Evolutionary conservation across 2,888 invertebrate species (phyloP), one percentile per base, ranked within the genome.

Genomic region (Heteropelma amictum): DNA sequence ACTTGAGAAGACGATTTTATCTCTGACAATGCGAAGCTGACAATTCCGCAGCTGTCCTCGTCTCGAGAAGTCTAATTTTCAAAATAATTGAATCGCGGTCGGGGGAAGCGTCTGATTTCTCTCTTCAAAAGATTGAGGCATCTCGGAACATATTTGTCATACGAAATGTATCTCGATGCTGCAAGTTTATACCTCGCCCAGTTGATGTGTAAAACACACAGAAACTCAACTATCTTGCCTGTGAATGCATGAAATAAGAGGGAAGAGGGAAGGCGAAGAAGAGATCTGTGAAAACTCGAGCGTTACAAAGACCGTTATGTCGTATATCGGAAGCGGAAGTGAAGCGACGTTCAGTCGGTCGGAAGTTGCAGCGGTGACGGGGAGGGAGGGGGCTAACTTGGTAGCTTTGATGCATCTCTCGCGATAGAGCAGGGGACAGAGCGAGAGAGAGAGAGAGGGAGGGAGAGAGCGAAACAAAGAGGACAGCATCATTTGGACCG

Each of bases 301-400:
- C 82, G 81, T 85, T 83, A 82, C 84, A 86, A 86, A 86, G 86
- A 80, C 83, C n/a, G 38, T 10, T 28, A 51, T 23, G 42, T 33
- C 81, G 80, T 53, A 40, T 42, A 47, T 83, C 83, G 83, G 83
- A 85, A 85, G 83, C 85, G 86, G 84, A 86, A 86, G 85, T 82
- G 83, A 82, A 80, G 82, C 82, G 84, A 86, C 84, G 86, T 83
- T 85, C 83, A 83, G 82, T 85, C 83, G 82, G 83, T 85, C 83
- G 86, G 86, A 86, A 86, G 83, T 84, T 83, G 83, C 82, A 83
- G 81, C 80, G 82, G 71, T 82, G 54, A 45, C 65, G 45, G 69
- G 64, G 45, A 61, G 65, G 53, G 40, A 51, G n/a, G n/a, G n/a
- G n/a, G n/a, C n/a, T n/a, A 38, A 63, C 58, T 63, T 53, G 28